These are phyloP conservation scores for Phaedon cochleariae DNA, from an alignment of 2,888 invertebrate genomes.

Conservation along the genomic window DNA sequence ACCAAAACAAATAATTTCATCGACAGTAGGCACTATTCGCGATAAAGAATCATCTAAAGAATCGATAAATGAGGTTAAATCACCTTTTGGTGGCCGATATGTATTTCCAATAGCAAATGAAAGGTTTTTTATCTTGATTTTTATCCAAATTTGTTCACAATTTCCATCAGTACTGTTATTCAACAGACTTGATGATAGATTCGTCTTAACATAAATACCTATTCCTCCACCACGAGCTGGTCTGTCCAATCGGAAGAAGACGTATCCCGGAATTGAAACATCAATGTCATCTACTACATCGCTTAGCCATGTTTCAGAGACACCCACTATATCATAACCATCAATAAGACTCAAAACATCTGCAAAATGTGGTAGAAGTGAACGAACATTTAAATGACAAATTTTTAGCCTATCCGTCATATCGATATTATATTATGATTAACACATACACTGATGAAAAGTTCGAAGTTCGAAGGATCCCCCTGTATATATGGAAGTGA, in stretches of 20 bases:
- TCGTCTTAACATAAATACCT: background rate
- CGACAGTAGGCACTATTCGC: slow-evolving; percentile 6
- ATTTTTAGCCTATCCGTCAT: no score
- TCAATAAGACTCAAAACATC: no score
- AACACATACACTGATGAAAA: no score
- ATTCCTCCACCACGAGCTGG: background rate
- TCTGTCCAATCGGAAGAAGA: background rate
- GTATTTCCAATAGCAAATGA: slow-evolving; percentile 3
- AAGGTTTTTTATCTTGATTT: slow-evolving; percentile 7
- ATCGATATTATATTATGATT: no score
- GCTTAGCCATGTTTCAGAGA: no score
- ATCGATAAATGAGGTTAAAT: slow-evolving; percentile 6
- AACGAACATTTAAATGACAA: no score
- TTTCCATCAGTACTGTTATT: slow-evolving; percentile 1
- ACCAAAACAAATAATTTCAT: slow-evolving; percentile 13
- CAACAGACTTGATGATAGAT: background rate
- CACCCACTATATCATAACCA: no score
- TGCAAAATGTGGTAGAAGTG: no score
- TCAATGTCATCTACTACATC: no score
- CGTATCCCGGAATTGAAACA: background rate
- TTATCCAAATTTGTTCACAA: slow-evolving; percentile 6
- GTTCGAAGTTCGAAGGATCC: no score
- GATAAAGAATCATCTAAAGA: slow-evolving; percentile 13
- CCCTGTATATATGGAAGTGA: no score
- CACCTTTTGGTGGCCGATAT: slow-evolving; percentile 5